These are phyloP conservation scores for Drosophila orena DNA, from an alignment of 1,140 invertebrate species.

Conservation along the genomic window DNA sequence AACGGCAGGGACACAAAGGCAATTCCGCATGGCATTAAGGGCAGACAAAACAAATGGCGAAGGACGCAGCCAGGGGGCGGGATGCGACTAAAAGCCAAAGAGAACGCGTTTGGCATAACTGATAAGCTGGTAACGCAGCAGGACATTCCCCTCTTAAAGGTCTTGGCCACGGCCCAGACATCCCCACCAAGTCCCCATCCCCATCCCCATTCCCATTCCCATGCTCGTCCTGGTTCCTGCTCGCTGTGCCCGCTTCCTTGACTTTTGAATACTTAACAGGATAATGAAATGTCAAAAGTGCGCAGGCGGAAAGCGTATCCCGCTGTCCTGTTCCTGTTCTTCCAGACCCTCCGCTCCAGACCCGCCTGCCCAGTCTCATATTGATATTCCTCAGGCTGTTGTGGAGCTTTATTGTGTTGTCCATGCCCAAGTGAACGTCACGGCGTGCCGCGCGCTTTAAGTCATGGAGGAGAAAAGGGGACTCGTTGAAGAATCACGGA, in stretches of 20 bases:
- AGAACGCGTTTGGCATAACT: slow-evolving; percentile 80
- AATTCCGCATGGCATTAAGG: slow-evolving; percentile 77
- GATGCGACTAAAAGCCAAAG: slow-evolving; percentile 70
- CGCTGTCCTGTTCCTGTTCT: slow-evolving; percentile 16
- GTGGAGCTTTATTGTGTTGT: slow-evolving; percentile 71
- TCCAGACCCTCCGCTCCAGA: not conserved
- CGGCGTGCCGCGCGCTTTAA: slow-evolving; percentile 80
- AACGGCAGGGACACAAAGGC: slow-evolving; percentile 82
- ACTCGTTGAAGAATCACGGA: slow-evolving; percentile 18
- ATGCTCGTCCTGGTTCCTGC: slow-evolving; percentile 13
- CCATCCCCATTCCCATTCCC: not conserved
- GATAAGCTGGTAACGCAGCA: slow-evolving; percentile 75
- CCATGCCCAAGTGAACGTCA: slow-evolving; percentile 79
- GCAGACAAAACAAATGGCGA: slow-evolving; percentile 75
- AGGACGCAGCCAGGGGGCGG: slow-evolving; percentile 10
- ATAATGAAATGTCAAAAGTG: slow-evolving; percentile 83
- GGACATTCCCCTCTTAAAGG: slow-evolving; percentile 27
- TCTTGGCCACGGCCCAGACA: slow-evolving; percentile 44
- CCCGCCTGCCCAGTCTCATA: slow-evolving; percentile 11
- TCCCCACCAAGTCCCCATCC: slow-evolving; percentile 2
- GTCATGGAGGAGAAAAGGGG: slow-evolving; percentile 59
- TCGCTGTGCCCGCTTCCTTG: slow-evolving; percentile 60
- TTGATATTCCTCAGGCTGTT: slow-evolving; percentile 41
- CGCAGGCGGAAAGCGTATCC: slow-evolving; percentile 68
- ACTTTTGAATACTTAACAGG: slow-evolving; percentile 83